phyloP scores from a whole-genome alignment of 2,888 invertebrate genomes.

The Drosophila pseudotakahashii region DNA sequence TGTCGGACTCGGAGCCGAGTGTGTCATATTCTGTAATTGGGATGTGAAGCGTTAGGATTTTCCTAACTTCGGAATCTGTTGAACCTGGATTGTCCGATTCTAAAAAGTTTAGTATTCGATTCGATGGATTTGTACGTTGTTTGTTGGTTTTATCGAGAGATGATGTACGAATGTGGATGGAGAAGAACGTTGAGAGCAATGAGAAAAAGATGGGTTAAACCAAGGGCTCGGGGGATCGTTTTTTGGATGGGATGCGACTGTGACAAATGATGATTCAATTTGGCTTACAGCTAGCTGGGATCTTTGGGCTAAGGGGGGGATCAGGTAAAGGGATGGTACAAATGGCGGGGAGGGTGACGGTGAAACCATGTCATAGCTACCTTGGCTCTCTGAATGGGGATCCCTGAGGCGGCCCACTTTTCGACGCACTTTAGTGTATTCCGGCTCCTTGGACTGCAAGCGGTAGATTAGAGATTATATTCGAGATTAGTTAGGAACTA shows the following conservation, averaged over 20 bases:
- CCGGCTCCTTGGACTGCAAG: slow-evolving; percentile 88
- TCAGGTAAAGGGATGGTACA: background rate
- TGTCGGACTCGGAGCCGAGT: slow-evolving; percentile 91
- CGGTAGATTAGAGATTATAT: too few relatives aligned
- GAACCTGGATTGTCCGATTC: slow-evolving; percentile 97
- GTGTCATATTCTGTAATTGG: slow-evolving; percentile 97
- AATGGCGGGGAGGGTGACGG: slow-evolving; percentile 13
- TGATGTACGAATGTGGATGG: slow-evolving; percentile 73
- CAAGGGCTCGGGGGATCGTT: slow-evolving; percentile 17
- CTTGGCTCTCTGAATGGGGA: slow-evolving; percentile 94
- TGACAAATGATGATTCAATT: slow-evolving; percentile 64
- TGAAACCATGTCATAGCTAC: slow-evolving; percentile 84
- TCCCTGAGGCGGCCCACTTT: slow-evolving; percentile 91
- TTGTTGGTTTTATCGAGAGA: slow-evolving; percentile 68
- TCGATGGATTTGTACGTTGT: slow-evolving; percentile 81
- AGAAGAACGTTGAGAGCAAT: slow-evolving; percentile 50
- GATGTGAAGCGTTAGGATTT: slow-evolving; percentile 95
- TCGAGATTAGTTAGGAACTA: too few relatives aligned
- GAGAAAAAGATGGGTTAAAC: slow-evolving; percentile 41
- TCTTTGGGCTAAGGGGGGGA: slow-evolving; percentile 1
- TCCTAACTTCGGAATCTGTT: slow-evolving; percentile 97
- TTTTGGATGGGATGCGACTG: slow-evolving; percentile 19
- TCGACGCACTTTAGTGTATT: slow-evolving; percentile 93
- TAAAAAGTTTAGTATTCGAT: slow-evolving; percentile 86
- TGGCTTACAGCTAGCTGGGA: slow-evolving; percentile 65